A percentile compares a stretch with the other conserved stretches of the same genome.
phyloP scores from a whole-genome alignment of 2,797 vertebrate genomes.

The Sandelia bainsii region DNA sequence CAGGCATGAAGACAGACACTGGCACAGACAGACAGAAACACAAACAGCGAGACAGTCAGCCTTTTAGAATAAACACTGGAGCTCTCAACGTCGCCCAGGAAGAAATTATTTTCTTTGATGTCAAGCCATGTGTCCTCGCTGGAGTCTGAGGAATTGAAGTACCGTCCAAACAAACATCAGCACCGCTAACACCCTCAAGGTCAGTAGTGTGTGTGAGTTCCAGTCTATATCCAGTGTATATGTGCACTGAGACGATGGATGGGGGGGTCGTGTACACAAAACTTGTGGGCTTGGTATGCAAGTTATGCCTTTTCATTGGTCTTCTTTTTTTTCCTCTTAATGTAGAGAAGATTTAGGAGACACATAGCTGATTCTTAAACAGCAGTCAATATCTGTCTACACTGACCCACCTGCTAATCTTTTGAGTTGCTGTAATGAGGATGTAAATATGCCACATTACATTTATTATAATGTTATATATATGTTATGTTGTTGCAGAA shows the following conservation, averaged over 20 bases:
- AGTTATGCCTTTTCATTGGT: background rate
- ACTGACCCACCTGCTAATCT: background rate
- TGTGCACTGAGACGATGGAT: background rate
- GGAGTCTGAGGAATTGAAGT: constrained; percentile 75
- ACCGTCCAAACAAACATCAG: constrained; percentile 75
- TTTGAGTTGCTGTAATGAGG: background rate
- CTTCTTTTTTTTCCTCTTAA: background rate
- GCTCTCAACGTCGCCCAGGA: constrained; percentile 71
- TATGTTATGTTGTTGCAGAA: background rate
- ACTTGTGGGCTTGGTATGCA: background rate
- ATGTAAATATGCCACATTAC: background rate
- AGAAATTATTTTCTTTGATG: constrained; percentile 77
- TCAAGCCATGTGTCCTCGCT: constrained; percentile 71
- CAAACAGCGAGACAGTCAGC: constrained; percentile 51
- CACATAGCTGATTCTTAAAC: background rate
- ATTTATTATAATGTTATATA: background rate
- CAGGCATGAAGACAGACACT: constrained; percentile 5
- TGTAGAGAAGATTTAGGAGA: background rate
- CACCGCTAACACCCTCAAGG: constrained; percentile 77
- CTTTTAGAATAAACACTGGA: constrained; percentile 70
- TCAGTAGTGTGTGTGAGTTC: constrained; percentile 31
- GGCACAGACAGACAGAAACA: constrained; percentile 41
- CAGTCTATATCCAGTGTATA: background rate
- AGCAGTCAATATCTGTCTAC: background rate
- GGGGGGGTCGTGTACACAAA: background rate